These are phyloP conservation scores for Cynaeus angustus DNA, from an alignment of 2,888 invertebrate species.

Conservation along the genomic window DNA sequence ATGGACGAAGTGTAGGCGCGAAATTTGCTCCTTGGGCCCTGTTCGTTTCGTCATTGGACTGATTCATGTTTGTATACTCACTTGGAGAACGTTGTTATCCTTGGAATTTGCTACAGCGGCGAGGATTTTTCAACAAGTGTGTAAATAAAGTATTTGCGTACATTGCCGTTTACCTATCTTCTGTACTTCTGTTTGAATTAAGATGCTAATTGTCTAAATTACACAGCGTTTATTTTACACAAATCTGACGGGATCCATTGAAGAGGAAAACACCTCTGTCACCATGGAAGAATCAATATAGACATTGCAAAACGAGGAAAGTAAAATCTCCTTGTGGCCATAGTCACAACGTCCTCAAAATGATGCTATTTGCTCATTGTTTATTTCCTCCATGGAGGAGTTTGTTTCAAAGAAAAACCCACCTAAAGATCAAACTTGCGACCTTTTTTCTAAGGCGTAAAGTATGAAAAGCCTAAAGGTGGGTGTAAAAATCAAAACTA, in stretches of 20 bases:
- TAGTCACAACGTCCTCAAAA: too few species aligned
- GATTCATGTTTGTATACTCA: slow-evolving; percentile 25
- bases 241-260: background rate
- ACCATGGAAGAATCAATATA: too few species aligned
- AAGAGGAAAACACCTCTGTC: too few species aligned
- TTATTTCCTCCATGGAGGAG: too few species aligned
- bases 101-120: slow-evolving; percentile 33
- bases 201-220: slow-evolving; percentile 22
- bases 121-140: slow-evolving; percentile 34
- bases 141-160: slow-evolving; percentile 40
- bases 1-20: background rate
- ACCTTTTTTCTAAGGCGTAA: too few species aligned
- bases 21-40: background rate
- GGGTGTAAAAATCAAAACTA: too few species aligned
- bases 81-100: slow-evolving; percentile 41
- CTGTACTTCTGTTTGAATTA: slow-evolving; percentile 30
- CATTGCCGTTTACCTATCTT: slow-evolving; percentile 33
- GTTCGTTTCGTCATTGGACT: slow-evolving; percentile 40
- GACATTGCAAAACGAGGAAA: too few species aligned
- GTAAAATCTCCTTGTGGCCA: too few species aligned
- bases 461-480: too few species aligned
- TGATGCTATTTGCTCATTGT: too few species aligned
- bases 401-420: too few species aligned
- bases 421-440: too few species aligned
- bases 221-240: slow-evolving; percentile 13